Evolutionary conservation across 2,797 vertebrate genomes (phyloP).

Genomic region (Otolemur crassicaudatus): DNA sequence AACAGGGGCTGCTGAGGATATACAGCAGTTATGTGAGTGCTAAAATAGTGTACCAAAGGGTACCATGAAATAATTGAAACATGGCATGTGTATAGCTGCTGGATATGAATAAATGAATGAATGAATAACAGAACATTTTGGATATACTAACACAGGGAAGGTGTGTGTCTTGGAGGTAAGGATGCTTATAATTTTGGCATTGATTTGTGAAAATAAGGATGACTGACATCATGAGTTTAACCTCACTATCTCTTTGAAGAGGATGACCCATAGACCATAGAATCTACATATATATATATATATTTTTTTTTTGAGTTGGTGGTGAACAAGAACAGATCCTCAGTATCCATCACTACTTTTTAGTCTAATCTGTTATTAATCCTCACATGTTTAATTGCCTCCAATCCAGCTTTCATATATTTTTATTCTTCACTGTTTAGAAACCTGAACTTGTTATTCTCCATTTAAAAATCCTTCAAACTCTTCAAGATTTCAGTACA

Average conservation of each 20-base stretch:
- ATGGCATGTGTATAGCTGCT: background rate
- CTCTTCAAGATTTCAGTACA: background rate
- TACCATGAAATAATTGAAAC: background rate
- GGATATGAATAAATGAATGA: background rate
- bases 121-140: background rate
- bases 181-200: background rate
- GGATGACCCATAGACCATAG: background rate
- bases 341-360: background rate
- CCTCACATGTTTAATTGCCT: background rate
- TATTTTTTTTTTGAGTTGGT: background rate
- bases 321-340: background rate
- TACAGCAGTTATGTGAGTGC: background rate
- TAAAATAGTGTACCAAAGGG: background rate
- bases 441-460: background rate
- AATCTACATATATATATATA: too few relatives aligned
- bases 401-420: background rate
- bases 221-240: background rate
- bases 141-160: background rate
- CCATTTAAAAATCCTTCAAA: background rate
- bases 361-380: background rate
- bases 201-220: background rate
- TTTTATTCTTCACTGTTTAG: conserved; percentile 9
- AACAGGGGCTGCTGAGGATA: background rate
- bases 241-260: background rate
- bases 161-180: background rate